Percentiles rank a stretch among this genome's conserved stretches.
Conservation (phyloP, 1,140 invertebrate species). For the Helicoverpa zea region DNA sequence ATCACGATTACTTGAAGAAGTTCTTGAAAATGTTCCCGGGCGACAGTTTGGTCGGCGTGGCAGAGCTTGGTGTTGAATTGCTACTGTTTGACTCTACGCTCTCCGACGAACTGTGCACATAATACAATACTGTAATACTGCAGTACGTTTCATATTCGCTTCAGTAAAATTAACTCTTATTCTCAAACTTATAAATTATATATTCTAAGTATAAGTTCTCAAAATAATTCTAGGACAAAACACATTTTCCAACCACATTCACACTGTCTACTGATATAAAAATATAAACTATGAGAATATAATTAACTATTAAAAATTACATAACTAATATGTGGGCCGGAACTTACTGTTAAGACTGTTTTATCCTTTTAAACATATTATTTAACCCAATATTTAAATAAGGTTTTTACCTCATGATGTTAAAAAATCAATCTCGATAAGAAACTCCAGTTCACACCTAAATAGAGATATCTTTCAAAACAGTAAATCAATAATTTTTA, state of each 20-base stretch:
- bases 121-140: slow-evolving; percentile 57
- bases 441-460: no score
- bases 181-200: neutral
- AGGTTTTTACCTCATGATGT: no score
- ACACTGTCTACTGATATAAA: neutral
- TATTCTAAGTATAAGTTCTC: neutral
- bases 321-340: neutral
- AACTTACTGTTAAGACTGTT: neutral
- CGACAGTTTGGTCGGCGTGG: slow-evolving; percentile 91
- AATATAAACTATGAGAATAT: neutral
- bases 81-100: slow-evolving; percentile 85
- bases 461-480: no score
- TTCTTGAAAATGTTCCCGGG: slow-evolving; percentile 97
- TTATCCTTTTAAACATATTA: neutral
- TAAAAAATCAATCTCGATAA: no score
- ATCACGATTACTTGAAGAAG: slow-evolving; percentile 94
- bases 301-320: neutral
- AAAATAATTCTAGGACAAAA: neutral
- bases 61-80: slow-evolving; percentile 82
- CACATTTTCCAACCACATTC: neutral
- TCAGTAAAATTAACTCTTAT: neutral
- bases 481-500: no score
- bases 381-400: neutral
- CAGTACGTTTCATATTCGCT: neutral
- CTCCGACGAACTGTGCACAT: slow-evolving; percentile 72